Evolutionary conservation across 2,888 invertebrate genomes (phyloP), one percentile per base, ranked within the genome.

Genomic region (Drosophila rubida): DNA sequence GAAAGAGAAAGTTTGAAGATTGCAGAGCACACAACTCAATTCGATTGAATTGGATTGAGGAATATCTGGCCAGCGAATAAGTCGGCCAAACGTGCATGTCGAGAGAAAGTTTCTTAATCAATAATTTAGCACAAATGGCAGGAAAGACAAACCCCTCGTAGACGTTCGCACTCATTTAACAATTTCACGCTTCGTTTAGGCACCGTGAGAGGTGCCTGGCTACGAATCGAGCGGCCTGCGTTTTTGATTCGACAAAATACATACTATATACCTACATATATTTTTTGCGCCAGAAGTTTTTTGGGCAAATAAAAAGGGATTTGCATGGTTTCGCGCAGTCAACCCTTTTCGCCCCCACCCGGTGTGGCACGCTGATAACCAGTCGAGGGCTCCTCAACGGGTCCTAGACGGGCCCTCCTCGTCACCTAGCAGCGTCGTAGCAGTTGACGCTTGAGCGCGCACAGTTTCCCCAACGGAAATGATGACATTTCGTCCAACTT

Each of bases 401-500:
- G 32, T 50, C 49, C 25, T 41, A 42, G 32, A 30, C 68, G 62
- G 16, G n/a, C n/a, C 41, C 22, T 13, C 55, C 60, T 46, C 35
- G 7, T 25, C 44, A 37, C 45, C 39, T 68, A 11, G 23, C 14
- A 11, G 58, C 8, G 23, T 6, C 50, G 11, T 35, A 16, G 32
- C 22, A 41, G 62, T 69, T 71, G 71, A 54, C 76, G 74, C 64
- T 65, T 83, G 79, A 80, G 83, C 67, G 86, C 68, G 55, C 80
- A 69, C 69, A 59, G 74, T 71, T 78, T 76, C 48, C 78, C 80
- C 76, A 89, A 75, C 79, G 88, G 89, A 89, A 87, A 88, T 89
- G 83, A 87, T 88, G 88, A 87, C 89, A 88, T 89, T 89, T 84
- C 89, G 88, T 89, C 88, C 75, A 87, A 89, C 84, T 87, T 75